Evolutionary conservation across 2,113 vertebrate species (phyloP).

Genomic region (Piaya cayana): DNA sequence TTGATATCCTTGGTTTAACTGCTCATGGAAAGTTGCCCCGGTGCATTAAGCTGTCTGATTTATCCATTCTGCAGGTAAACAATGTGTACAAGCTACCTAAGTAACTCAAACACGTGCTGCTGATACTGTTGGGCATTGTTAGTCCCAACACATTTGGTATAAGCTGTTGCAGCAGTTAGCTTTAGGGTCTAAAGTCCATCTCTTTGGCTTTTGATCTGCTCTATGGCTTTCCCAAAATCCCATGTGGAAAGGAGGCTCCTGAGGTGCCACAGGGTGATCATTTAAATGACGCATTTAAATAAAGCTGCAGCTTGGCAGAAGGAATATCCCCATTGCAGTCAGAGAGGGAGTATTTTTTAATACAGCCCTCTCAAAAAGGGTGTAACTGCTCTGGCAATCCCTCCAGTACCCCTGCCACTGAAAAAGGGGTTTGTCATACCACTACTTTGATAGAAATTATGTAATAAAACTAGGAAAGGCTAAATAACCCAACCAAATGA

Average conservation of each 20-base stretch:
- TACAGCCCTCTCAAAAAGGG: not conserved
- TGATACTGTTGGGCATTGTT: not conserved
- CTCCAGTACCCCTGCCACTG: not conserved
- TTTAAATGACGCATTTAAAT: constrained; percentile 15
- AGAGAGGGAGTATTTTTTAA: not conserved
- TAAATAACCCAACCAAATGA: not conserved
- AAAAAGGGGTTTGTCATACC: not conserved
- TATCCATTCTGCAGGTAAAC: not conserved
- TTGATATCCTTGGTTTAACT: not conserved
- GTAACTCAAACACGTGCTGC: not conserved
- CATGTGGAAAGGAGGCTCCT: not conserved
- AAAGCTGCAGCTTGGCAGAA: constrained; percentile 58
- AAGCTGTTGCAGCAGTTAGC: not conserved
- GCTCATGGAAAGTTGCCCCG: not conserved
- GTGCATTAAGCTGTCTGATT: not conserved
- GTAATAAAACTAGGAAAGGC: not conserved
- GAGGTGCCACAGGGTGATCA: not conserved
- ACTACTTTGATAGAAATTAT: not conserved
- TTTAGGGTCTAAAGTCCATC: not conserved
- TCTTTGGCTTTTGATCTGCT: not conserved
- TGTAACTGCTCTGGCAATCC: not conserved
- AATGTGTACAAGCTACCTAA: not conserved
- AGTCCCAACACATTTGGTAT: not conserved
- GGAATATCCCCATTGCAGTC: not conserved
- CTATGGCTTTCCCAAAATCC: not conserved